Evolutionary conservation across 2,888 invertebrate species (phyloP), one percentile per base, ranked within the genome.

Genomic region (Coenonympha glycerion): DNA sequence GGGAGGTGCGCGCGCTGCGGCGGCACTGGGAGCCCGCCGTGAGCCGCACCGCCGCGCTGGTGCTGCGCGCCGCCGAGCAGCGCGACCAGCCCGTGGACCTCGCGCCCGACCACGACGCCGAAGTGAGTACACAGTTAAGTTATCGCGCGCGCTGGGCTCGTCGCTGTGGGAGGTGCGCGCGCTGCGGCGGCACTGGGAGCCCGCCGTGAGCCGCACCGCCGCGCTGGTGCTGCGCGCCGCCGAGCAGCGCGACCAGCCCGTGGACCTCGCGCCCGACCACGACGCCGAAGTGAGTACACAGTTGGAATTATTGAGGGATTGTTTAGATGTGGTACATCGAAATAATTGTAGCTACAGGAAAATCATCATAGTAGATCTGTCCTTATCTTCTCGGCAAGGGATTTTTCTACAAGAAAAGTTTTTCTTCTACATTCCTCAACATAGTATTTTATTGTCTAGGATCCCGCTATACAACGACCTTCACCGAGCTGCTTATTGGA

Each of bases 81-180:
- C 52, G 59, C 30, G 55, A 49, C 22, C 36, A 46, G 40, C 60
- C 60, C 41, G 36, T 47, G 4, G 26, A 42, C 15, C 55, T 61
- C 24, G 55, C 56, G 47, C 54, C 46, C 34, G 51, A 44, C 49
- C 57, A 57, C 5, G 41, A 54, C 34, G 13, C 15, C 31, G 47
- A 26, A 2, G 31, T 31, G 31, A 31, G 31, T 31, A 15, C 6
- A 5, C 13, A 2, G n/a, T n/a, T n/a, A n/a, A n/a, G n/a, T n/a
- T n/a, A n/a, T 92, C 95, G 6, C 91, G 91, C 60, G 99, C 98
- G 0, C 84, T 95, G 3, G 91, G 94, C 55, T 97, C 97, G 68
- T 95, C 95, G 40, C 88, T 99, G 48, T 99, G 98, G 98, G 98
- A 99, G 88, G 89, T 97, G 53, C 89, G 91, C 62, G 91, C 93